Percentiles rank a stretch among this genome's conserved stretches.
phyloP scores from a whole-genome alignment of 2,888 invertebrate genomes.

The Tholera decimalis region DNA sequence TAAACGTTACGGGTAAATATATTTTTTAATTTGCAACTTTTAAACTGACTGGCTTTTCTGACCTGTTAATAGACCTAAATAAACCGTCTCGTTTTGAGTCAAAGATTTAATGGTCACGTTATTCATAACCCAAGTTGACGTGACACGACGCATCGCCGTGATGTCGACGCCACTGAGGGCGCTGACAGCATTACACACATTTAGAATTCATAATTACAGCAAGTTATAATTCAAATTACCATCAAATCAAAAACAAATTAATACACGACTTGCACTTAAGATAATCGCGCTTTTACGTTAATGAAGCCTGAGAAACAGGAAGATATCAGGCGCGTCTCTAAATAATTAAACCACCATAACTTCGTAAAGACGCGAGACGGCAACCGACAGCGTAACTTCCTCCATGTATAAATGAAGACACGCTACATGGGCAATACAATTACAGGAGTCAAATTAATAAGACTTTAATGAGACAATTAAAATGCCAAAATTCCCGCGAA shows the following conservation, averaged over 20 bases:
- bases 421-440: slow-evolving; percentile 59
- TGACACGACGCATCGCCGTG: slow-evolving; percentile 17
- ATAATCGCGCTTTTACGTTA: slow-evolving; percentile 11
- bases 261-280: background rate
- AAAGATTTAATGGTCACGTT: no score
- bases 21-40: no score
- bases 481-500: slow-evolving; percentile 73
- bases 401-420: slow-evolving; percentile 48
- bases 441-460: slow-evolving; percentile 73
- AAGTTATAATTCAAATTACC: slow-evolving; percentile 34
- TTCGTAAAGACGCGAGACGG: slow-evolving; percentile 38
- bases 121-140: slow-evolving; percentile 27
- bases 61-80: no score
- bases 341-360: slow-evolving; percentile 51
- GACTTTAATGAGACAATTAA: slow-evolving; percentile 80
- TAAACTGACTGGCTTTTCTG: no score
- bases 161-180: slow-evolving; percentile 14
- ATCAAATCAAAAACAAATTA: slow-evolving; percentile 30
- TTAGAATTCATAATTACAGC: slow-evolving; percentile 45
- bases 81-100: no score
- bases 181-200: slow-evolving; percentile 44
- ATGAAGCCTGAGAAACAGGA: slow-evolving; percentile 16
- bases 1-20: no score
- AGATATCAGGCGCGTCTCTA: slow-evolving; percentile 23
- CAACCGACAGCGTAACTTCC: slow-evolving; percentile 40